Evolutionary conservation across 2,888 invertebrate species (phyloP).

Genomic region (Drosophila aldrichi): DNA sequence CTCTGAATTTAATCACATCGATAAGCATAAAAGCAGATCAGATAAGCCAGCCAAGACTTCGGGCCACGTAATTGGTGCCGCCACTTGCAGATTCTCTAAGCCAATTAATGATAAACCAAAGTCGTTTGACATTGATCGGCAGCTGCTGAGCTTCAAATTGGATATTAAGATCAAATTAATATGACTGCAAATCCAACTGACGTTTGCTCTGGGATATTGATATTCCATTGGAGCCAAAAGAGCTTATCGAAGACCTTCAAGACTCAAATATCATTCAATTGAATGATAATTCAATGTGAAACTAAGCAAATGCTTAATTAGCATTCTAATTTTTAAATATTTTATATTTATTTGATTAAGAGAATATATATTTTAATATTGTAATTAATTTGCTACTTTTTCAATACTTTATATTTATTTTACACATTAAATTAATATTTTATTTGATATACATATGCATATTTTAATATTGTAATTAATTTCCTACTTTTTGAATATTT

Average conservation of each 20-base stretch:
- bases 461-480: no score
- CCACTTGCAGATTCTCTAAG: constrained; percentile 3
- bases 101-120: constrained; percentile 27
- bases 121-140: background rate
- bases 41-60: constrained; percentile 29
- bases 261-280: background rate
- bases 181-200: background rate
- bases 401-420: no score
- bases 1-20: constrained; percentile 26
- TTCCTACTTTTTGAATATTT: no score
- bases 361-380: no score
- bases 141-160: constrained; percentile 2
- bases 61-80: constrained; percentile 38
- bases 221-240: background rate
- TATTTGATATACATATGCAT: no score
- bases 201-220: background rate
- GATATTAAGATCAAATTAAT: constrained; percentile 1
- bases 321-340: background rate
- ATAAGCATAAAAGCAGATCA: constrained; percentile 44
- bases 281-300: background rate
- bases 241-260: background rate
- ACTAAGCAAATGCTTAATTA: background rate
- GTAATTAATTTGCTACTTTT: no score
- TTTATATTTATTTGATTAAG: background rate
- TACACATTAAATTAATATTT: no score